Evolutionary conservation across 2,113 vertebrate genomes (phyloP).

Genomic region (Nycticryphes semicollaris): DNA sequence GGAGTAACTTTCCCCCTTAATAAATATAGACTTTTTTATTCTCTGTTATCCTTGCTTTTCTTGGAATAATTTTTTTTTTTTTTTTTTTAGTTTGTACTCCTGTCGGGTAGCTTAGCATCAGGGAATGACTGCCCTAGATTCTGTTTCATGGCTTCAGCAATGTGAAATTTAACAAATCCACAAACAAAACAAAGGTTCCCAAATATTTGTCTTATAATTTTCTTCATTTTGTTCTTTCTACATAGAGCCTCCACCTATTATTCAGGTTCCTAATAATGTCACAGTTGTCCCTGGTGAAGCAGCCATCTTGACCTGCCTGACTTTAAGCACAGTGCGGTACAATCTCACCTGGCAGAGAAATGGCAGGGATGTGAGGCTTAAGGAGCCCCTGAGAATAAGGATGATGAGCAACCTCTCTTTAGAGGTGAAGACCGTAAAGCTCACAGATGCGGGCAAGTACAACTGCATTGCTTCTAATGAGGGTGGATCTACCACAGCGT

Average conservation of each 20-base stretch:
- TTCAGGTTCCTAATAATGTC: constrained; percentile 80
- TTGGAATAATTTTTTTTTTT: not conserved
- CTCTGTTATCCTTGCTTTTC: not conserved
- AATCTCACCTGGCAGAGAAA: constrained; percentile 91
- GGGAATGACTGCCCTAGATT: not conserved
- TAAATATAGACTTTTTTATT: not conserved
- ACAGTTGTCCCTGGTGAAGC: constrained; percentile 78
- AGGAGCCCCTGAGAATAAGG: constrained; percentile 67
- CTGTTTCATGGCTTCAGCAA: not conserved
- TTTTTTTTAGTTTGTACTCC: not conserved
- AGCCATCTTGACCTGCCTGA: constrained; percentile 84
- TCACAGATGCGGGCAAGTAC: constrained; percentile 83
- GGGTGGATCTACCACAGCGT: constrained; percentile 78
- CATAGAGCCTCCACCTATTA: constrained; percentile 88
- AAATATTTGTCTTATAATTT: not conserved
- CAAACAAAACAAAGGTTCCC: not conserved
- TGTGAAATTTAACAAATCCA: not conserved
- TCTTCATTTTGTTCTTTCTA: not conserved
- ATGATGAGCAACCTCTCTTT: constrained; percentile 83
- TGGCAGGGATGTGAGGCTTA: constrained; percentile 67
- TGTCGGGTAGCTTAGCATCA: not conserved
- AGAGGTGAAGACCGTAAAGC: constrained; percentile 76
- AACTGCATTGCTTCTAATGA: constrained; percentile 82
- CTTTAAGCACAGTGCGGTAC: constrained; percentile 82
- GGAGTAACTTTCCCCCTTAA: not conserved